These are phyloP conservation scores for Spodoptera litura DNA, from an alignment of 1,140 invertebrate genomes.

Conservation along the genomic window DNA sequence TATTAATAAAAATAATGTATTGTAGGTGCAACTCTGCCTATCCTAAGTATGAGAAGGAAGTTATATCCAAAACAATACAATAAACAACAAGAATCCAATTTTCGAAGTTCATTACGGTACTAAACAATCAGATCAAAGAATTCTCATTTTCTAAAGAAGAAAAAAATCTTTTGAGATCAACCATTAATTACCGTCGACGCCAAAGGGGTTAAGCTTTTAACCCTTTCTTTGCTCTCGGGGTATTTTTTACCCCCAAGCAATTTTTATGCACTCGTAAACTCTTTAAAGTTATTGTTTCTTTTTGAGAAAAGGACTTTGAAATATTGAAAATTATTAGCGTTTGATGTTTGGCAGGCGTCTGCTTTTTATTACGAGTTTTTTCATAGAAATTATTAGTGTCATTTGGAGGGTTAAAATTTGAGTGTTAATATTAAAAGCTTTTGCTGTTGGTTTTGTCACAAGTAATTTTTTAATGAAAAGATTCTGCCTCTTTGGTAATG, in stretches of 20 bases:
- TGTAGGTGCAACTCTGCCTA: too few species aligned
- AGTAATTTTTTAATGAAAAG: constrained; percentile 28
- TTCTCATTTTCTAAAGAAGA: constrained; percentile 62
- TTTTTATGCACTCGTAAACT: constrained; percentile 77
- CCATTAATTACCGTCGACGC: constrained; percentile 79
- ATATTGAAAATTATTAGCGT: constrained; percentile 78
- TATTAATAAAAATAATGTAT: too few species aligned
- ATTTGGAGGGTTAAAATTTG: constrained; percentile 23
- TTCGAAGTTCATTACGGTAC: constrained; percentile 34
- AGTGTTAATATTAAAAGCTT: constrained; percentile 44
- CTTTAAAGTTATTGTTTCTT: constrained; percentile 82
- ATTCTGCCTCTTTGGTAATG: neutral
- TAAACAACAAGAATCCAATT: constrained; percentile 28
- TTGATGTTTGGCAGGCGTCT: constrained; percentile 67
- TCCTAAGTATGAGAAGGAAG: too few species aligned
- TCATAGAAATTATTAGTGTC: constrained; percentile 31
- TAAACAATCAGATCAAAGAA: constrained; percentile 61
- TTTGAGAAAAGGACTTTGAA: constrained; percentile 74
- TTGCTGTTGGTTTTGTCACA: constrained; percentile 34
- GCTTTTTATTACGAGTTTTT: constrained; percentile 39
- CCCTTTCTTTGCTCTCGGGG: constrained; percentile 64
- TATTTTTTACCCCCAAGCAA: constrained; percentile 71
- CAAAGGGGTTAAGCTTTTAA: constrained; percentile 73
- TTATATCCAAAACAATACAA: neutral
- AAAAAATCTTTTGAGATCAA: constrained; percentile 64